These are phyloP conservation scores for Ictalurus furcatus DNA, from an alignment of 2,113 vertebrate species.

Conservation along the genomic window DNA sequence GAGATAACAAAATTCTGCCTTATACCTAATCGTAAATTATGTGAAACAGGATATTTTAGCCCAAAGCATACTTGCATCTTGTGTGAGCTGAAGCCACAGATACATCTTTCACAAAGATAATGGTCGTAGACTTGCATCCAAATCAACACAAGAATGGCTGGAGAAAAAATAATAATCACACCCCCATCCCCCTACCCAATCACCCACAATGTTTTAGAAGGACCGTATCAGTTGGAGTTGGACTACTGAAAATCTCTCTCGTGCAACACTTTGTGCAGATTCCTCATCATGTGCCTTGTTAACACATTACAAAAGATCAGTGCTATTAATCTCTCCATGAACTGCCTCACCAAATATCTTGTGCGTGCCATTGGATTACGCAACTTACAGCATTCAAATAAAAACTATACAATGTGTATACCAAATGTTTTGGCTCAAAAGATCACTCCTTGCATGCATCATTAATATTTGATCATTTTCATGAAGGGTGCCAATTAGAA, in stretches of 20 bases:
- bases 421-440: background rate
- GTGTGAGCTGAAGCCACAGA: background rate
- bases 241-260: background rate
- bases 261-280: too few relatives aligned
- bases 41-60: background rate
- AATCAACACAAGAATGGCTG: too few relatives aligned
- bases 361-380: background rate
- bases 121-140: background rate
- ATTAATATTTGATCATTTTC: background rate
- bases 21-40: background rate
- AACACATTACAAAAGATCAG: background rate
- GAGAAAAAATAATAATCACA: too few relatives aligned
- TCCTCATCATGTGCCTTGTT: background rate
- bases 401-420: background rate
- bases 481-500: background rate
- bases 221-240: too few relatives aligned
- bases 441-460: background rate
- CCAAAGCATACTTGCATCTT: background rate
- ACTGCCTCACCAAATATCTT: background rate
- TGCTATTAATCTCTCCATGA: background rate
- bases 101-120: background rate
- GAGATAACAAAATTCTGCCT: too few relatives aligned
- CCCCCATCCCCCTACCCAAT: background rate
- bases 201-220: background rate
- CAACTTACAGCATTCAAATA: background rate